Evolutionary conservation across 23 tunicate genomes (phyloP), one percentile per base, ranked within the genome.

Genomic region (Halocynthia aurantium): DNA sequence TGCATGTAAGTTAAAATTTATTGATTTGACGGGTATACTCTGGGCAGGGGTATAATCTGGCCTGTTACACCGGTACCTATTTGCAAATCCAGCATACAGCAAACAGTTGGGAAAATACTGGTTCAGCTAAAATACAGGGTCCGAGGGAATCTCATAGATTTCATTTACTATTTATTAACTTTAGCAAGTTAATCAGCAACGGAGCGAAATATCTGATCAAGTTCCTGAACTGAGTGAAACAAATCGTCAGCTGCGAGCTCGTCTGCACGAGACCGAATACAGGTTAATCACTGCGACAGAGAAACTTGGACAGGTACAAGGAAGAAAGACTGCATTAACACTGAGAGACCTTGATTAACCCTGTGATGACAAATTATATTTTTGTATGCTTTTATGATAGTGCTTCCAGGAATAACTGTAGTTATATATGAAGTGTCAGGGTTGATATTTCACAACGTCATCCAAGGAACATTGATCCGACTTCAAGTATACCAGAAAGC

Each of bases 191-290:
- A 70, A 70, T n/a, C 22, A 70, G 50, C 75, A 70, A 49, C 53
- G 50, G 1, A 50, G 54, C 40, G 75, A 70, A 50, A 22, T 70
- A 10, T 70, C 71, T 22, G 19, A 31, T 64, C 81, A 61, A 64
- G 31, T 75, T 6, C 75, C 86, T 18, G 64, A 75, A 7, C 73
- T 87, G 62, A 81, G 71, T 50, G 93, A 87, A 58, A 82, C 69
- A 22, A 87, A 87, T 62, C 80, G 93, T 9, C 78, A 77, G 56
- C 70, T 87, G 8, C 80, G 87, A 51, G 86, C 93, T 6, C 60
- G 75, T 62, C 80, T 87, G 15, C 93, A 87, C 61, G 77, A 83
- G 20, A 68, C 93, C 6, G 86, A 87, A 49, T 87, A 87, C 73
- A 70, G 80, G 52, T 62, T 84, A 19, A 49, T 87, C 10, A 40